These are phyloP conservation scores for Tapera naevia DNA, from an alignment of 2,797 vertebrate genomes.

Conservation along the genomic window DNA sequence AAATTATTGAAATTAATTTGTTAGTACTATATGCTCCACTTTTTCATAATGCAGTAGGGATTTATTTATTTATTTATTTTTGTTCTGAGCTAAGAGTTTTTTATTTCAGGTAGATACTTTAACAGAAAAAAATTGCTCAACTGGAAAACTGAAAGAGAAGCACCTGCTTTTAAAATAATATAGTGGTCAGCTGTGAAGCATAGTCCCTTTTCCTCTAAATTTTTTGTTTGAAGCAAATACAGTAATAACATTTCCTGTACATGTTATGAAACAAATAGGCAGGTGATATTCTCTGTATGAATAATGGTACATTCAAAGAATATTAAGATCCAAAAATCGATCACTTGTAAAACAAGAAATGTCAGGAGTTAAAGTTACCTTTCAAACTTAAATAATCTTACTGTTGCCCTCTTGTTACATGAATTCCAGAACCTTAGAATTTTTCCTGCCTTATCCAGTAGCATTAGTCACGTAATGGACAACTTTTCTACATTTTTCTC, in stretches of 20 bases:
- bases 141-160: neutral
- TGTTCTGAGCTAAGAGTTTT: neutral
- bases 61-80: neutral
- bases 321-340: neutral
- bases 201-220: neutral
- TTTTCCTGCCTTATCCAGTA: neutral
- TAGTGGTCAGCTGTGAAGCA: neutral
- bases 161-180: neutral
- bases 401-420: neutral
- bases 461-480: neutral
- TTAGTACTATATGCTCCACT: neutral
- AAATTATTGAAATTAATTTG: neutral
- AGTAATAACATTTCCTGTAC: neutral
- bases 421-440: neutral
- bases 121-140: neutral
- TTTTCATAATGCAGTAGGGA: neutral
- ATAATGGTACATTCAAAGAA: neutral
- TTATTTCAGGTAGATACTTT: neutral
- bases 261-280: neutral
- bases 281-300: neutral
- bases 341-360: neutral
- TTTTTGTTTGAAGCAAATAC: neutral
- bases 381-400: neutral
- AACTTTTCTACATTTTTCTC: neutral
- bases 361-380: neutral